These are phyloP conservation scores for Scaeva pyrastri DNA, from an alignment of 2,888 invertebrate species.

Conservation along the genomic window DNA sequence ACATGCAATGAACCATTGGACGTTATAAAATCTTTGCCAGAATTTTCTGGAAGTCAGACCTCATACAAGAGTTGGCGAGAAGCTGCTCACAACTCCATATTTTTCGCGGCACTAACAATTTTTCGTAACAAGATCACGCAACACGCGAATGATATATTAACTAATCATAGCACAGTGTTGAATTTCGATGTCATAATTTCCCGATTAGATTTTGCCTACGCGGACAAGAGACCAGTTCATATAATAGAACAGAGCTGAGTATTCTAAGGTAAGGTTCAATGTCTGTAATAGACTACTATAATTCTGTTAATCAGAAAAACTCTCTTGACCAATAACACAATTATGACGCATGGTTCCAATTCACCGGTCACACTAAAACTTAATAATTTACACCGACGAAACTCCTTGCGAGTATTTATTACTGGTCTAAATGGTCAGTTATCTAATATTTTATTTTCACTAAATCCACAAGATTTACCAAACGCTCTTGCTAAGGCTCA, in stretches of 20 bases:
- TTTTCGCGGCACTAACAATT: not conserved
- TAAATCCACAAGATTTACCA: constrained; percentile 25
- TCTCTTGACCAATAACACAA: constrained; percentile 10
- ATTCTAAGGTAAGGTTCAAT: not conserved
- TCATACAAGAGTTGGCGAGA: constrained; percentile 28
- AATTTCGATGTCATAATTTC: not conserved
- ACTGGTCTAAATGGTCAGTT: not conserved
- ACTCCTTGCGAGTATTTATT: constrained; percentile 1
- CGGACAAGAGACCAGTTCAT: too few species aligned
- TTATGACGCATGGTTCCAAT: not conserved
- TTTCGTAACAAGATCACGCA: not conserved
- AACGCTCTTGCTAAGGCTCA: constrained; percentile 29
- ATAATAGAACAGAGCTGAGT: constrained; percentile 1
- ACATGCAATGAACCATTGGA: not conserved
- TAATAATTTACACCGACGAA: not conserved
- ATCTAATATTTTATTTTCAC: constrained; percentile 8
- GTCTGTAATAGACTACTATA: constrained; percentile 3
- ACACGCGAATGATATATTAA: not conserved
- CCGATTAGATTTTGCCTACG: too few species aligned
- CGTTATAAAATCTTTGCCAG: constrained; percentile 25
- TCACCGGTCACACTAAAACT: not conserved
- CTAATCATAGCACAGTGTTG: not conserved
- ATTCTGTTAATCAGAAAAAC: not conserved
- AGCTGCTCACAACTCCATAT: constrained; percentile 23
- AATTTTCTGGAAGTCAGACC: constrained; percentile 15